Evolutionary conservation across 2,888 invertebrate genomes (phyloP).

Genomic region (Polylopha cassiicola): DNA sequence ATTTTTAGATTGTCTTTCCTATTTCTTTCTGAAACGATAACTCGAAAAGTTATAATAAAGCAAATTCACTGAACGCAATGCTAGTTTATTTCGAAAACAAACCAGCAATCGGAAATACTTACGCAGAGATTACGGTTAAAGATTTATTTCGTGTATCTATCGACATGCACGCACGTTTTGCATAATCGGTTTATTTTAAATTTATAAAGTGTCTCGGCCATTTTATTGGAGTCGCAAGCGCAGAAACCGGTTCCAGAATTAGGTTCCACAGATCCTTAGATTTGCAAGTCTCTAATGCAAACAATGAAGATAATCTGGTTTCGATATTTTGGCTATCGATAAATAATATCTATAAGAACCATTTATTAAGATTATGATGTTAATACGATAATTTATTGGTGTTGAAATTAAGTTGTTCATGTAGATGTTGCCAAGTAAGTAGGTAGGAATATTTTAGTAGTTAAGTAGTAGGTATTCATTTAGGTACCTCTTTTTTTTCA

Average conservation of each 20-base stretch:
- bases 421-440: no score
- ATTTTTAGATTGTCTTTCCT: no score
- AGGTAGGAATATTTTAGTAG: no score
- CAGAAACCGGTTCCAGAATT: constrained; percentile 44
- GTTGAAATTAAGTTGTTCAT: constrained; percentile 2
- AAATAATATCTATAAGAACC: constrained; percentile 9
- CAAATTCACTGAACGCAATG: no score
- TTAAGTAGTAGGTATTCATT: constrained; percentile 13
- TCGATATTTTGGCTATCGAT: constrained; percentile 9
- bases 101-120: constrained; percentile 20
- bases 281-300: constrained; percentile 10
- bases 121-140: constrained; percentile 16
- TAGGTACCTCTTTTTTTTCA: constrained; percentile 14
- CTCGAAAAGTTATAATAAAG: no score
- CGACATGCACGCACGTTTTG: constrained; percentile 45
- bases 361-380: constrained; percentile 2
- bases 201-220: constrained; percentile 46
- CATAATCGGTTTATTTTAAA: constrained; percentile 59
- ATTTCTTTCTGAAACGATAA: no score
- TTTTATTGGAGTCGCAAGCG: constrained; percentile 32
- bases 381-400: constrained; percentile 8
- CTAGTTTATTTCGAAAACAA: constrained; percentile 13
- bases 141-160: constrained; percentile 33
- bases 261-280: constrained; percentile 34
- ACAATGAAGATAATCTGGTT: constrained; percentile 2